A percentile compares a stretch with the other conserved stretches of the same genome.
Conservation (phyloP, 2,113 vertebrate species). For the zebrafish (Danio rerio) region GRCz12tu NC_133186.1:4676501-4677000, state of each 20-base stretch:
- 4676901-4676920: conserved; percentile 40
- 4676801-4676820: neutral
- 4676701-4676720: too few species aligned
- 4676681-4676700: too few species aligned
- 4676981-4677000: conserved; percentile 37
- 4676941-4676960: neutral
- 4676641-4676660: too few species aligned
- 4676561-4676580: too few species aligned
- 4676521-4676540: too few species aligned
- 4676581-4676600: too few species aligned
- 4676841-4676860: neutral
- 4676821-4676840: conserved; percentile 8
- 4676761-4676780: neutral
- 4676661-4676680: too few species aligned
- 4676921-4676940: conserved; percentile 21
- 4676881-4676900: conserved; percentile 30
- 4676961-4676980: conserved; percentile 24
- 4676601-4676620: too few species aligned
- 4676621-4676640: too few species aligned
- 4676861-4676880: conserved; percentile 7
- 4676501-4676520: too few species aligned
- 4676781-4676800: neutral
- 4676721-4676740: too few species aligned
- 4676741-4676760: neutral
- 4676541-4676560: too few species aligned